Evolutionary conservation across 2,888 invertebrate species (phyloP).

Genomic region (Chouioia cunea): DNA sequence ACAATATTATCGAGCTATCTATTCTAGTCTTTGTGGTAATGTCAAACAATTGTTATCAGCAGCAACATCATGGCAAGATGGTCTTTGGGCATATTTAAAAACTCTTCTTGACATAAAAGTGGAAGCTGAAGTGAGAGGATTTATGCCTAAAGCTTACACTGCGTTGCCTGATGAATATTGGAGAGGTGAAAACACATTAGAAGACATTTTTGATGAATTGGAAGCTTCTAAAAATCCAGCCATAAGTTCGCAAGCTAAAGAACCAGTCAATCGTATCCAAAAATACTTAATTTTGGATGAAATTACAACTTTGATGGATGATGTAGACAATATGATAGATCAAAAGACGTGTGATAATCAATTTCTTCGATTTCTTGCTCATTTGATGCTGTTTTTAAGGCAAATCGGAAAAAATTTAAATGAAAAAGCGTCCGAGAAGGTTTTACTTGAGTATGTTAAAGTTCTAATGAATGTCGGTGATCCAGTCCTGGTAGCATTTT

Average conservation of each 20-base stretch:
- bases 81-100: slow-evolving; percentile 89
- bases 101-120: slow-evolving; percentile 87
- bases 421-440: slow-evolving; percentile 79
- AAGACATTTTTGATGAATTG: slow-evolving; percentile 78
- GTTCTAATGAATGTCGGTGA: slow-evolving; percentile 81
- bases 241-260: slow-evolving; percentile 73
- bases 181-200: slow-evolving; percentile 77
- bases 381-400: slow-evolving; percentile 85
- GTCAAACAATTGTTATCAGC: slow-evolving; percentile 81
- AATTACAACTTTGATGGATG: slow-evolving; percentile 79
- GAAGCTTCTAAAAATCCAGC: slow-evolving; percentile 73
- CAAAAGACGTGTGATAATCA: slow-evolving; percentile 70
- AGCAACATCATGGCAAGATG: slow-evolving; percentile 89
- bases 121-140: slow-evolving; percentile 81
- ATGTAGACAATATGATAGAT: slow-evolving; percentile 78
- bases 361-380: slow-evolving; percentile 85
- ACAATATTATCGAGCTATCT: slow-evolving; percentile 63
- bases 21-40: slow-evolving; percentile 81
- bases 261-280: slow-evolving; percentile 83
- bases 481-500: slow-evolving; percentile 85
- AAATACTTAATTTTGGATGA: slow-evolving; percentile 88
- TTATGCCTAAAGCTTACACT: slow-evolving; percentile 71
- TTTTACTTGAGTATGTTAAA: slow-evolving; percentile 81
- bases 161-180: slow-evolving; percentile 78
- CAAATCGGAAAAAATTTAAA: slow-evolving; percentile 81